phyloP scores from a whole-genome alignment of 2,113 vertebrate species.

The Grammatotria lemairii region DNA sequence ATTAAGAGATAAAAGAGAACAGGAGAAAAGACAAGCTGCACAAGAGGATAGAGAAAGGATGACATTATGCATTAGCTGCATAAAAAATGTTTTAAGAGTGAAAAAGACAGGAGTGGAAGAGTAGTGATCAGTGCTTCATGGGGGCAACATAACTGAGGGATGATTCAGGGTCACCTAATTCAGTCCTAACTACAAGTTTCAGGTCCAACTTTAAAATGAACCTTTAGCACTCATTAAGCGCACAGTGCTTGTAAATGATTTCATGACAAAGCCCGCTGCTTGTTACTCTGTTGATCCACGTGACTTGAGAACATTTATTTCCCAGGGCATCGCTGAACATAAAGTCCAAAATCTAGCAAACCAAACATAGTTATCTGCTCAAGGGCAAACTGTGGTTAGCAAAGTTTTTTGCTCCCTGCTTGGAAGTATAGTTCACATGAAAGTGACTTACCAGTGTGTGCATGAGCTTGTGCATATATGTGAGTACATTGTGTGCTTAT shows the following conservation, averaged over 20 bases:
- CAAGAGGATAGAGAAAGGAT: neutral
- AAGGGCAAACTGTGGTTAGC: conserved; percentile 55
- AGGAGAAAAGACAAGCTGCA: neutral
- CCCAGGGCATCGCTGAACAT: conserved; percentile 33
- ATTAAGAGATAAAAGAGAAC: neutral
- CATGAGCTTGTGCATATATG: neutral
- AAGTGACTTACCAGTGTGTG: conserved; percentile 24
- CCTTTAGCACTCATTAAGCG: neutral
- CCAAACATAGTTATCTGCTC: conserved; percentile 67
- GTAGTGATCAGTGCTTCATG: neutral
- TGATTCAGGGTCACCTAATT: neutral
- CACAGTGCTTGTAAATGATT: neutral
- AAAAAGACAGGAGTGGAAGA: neutral
- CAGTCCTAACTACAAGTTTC: neutral
- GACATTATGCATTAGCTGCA: neutral
- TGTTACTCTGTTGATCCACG: conserved; percentile 24
- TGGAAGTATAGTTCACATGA: conserved; percentile 54
- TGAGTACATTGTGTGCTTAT: neutral
- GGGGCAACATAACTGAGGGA: neutral
- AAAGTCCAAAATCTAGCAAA: conserved; percentile 54
- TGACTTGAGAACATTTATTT: conserved; percentile 30
- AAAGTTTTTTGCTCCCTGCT: conserved; percentile 66
- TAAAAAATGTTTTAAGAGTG: neutral
- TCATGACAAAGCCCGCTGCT: neutral
- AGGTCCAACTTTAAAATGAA: neutral